A percentile compares a stretch with the other conserved stretches of the same genome.
Conservation (phyloP, 1,140 invertebrate species). For the Drosophila orena region DNA sequence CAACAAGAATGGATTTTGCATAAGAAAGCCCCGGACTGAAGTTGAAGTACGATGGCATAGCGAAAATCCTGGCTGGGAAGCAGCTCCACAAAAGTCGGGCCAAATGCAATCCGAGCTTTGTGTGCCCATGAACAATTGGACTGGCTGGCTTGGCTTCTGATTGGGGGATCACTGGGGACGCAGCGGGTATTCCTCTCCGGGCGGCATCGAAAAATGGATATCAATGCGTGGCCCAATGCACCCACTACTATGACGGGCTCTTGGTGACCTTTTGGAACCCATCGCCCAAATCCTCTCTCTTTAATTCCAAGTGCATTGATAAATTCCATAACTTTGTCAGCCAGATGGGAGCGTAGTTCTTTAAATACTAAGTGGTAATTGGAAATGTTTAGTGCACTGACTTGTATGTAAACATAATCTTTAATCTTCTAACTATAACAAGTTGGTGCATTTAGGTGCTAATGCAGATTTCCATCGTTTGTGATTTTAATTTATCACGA, state of each 20-base stretch:
- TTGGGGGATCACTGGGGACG: constrained; percentile 31
- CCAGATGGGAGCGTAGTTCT: background rate
- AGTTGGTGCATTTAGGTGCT: too few relatives aligned
- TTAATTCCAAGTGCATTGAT: constrained; percentile 13
- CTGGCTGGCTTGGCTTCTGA: constrained; percentile 42
- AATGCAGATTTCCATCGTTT: too few relatives aligned
- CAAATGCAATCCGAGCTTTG: constrained; percentile 47
- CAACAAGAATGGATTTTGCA: constrained; percentile 72
- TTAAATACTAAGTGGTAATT: background rate
- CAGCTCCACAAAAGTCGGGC: constrained; percentile 19
- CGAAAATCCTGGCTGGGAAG: constrained; percentile 29
- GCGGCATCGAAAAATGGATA: constrained; percentile 20
- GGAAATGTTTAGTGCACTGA: too few relatives aligned
- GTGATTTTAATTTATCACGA: too few relatives aligned
- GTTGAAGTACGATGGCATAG: constrained; percentile 68
- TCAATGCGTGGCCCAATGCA: constrained; percentile 10
- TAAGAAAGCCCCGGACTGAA: constrained; percentile 73
- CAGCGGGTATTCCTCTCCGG: background rate
- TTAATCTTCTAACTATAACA: too few relatives aligned
- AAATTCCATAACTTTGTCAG: background rate
- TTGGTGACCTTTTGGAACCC: constrained; percentile 5
- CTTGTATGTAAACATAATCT: too few relatives aligned
- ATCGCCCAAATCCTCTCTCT: background rate
- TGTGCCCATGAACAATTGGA: constrained; percentile 35
- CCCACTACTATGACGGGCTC: background rate